phyloP scores from a whole-genome alignment of 2,113 vertebrate species.

The Circaetus gallicus region DNA sequence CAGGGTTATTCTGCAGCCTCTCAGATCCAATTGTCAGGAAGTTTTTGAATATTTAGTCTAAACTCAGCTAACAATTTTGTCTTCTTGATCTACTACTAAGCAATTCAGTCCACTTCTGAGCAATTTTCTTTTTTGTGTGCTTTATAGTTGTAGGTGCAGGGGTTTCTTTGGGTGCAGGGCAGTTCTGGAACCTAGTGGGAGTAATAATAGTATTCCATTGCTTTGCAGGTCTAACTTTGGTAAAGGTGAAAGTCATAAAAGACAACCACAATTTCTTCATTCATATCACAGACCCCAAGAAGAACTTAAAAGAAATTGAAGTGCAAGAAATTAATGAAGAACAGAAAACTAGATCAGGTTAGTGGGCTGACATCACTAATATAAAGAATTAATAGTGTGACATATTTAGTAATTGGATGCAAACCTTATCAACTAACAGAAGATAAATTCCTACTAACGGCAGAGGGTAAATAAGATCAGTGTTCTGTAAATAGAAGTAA shows the following conservation, averaged over 20 bases:
- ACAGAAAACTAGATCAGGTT: conserved; percentile 10
- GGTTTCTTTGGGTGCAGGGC: not conserved
- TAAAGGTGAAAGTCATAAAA: conserved; percentile 85
- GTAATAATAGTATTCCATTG: not conserved
- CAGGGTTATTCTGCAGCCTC: not conserved
- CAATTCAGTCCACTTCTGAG: not conserved
- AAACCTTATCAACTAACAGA: not conserved
- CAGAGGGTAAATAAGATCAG: not conserved
- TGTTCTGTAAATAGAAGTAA: not conserved
- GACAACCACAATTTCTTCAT: conserved; percentile 88
- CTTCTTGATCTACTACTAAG: not conserved
- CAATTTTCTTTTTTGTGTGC: not conserved
- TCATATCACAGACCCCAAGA: conserved; percentile 75
- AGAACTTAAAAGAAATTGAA: not conserved
- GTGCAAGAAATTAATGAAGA: conserved; percentile 23
- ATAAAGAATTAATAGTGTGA: not conserved
- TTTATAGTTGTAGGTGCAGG: not conserved
- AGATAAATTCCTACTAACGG: not conserved
- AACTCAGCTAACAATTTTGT: not conserved
- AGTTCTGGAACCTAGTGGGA: not conserved
- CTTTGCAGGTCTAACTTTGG: conserved; percentile 75
- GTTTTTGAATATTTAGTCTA: not conserved
- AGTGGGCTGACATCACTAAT: not conserved
- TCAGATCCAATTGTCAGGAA: not conserved
- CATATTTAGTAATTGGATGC: not conserved